Evolutionary conservation across 2,113 vertebrate genomes (phyloP), one percentile per base, ranked within the genome.

Genomic region (Pelobates fuscus): DNA sequence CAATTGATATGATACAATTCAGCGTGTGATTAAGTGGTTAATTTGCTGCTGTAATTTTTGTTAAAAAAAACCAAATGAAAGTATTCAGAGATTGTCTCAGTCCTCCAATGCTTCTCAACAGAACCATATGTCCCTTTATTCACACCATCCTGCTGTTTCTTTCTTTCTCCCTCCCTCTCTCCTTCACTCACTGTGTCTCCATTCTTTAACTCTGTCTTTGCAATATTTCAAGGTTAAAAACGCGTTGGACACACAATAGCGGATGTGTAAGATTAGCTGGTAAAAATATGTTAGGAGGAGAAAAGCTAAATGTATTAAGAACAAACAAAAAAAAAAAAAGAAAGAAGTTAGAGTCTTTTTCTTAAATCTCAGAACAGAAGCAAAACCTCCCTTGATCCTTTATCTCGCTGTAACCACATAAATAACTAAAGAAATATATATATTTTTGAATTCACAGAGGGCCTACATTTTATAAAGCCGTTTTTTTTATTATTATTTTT

Each of bases 191-290:
- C 73, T 61, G 73, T 23, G 65, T 61, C 67, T 61, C 63, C 73
- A 67, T 77, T 77, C 73, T 77, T 68, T 61, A 29, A 61, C 83
- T 84, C 81, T 79, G 83, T 82, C 87, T 91, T 90, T 89, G 86
- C 90, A 94, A 87, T 86, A 92, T 95, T 94, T 97, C 93, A 98
- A 97, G 94, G 94, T 95, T 93, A 94, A 89, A 86, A 86, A 88
- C 79, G 91, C 93, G 89, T 93, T 90, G 90, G 84, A 85, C 55
- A 93, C 89, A 88, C 89, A 92, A 91, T 87, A 84, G 86, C 86
- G 91, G 89, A 89, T 86, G 90, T 91, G 88, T 86, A 84, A 93
- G 92, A 94, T 95, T 88, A 91, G 90, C 91, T 93, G 90, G 83
- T 86, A 79, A 90, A 86, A 89, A 88, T 91, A 88, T 92, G 82